Conservation (phyloP, 2,113 vertebrate species). For the Aramus guarauna region DNA sequence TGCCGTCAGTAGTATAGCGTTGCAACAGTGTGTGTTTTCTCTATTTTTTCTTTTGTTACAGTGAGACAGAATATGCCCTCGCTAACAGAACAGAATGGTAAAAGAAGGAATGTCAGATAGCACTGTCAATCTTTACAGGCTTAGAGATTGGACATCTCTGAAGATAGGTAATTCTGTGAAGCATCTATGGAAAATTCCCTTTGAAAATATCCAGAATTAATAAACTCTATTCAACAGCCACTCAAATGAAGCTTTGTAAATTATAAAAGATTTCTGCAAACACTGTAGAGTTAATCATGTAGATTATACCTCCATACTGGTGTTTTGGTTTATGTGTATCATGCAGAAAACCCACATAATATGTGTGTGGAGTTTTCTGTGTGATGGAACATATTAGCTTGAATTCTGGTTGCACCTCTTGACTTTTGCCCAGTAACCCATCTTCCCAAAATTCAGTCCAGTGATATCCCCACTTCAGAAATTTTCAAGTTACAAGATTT, state of each 20-base stretch:
- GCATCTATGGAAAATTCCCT: not conserved
- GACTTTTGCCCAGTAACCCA: not conserved
- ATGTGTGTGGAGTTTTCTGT: rapidly evolving
- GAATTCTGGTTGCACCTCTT: not conserved
- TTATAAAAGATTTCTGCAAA: not conserved
- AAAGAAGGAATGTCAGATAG: not conserved
- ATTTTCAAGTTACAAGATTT: not conserved
- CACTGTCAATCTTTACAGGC: not conserved
- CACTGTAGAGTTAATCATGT: not conserved
- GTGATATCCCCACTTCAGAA: not conserved
- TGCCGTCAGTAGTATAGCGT: rapidly evolving
- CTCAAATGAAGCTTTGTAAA: not conserved
- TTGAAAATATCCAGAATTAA: not conserved
- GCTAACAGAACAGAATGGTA: not conserved
- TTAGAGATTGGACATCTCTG: not conserved
- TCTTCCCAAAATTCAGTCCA: not conserved
- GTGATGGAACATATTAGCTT: not conserved
- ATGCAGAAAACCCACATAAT: not conserved
- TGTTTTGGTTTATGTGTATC: not conserved
- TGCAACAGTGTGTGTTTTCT: not conserved
- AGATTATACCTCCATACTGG: not conserved
- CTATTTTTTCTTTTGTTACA: not conserved
- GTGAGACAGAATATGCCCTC: not conserved
- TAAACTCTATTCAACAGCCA: not conserved
- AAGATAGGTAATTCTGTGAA: not conserved